These are phyloP conservation scores for Apomyelois bistriatella DNA, from an alignment of 2,888 invertebrate genomes.

Conservation along the genomic window DNA sequence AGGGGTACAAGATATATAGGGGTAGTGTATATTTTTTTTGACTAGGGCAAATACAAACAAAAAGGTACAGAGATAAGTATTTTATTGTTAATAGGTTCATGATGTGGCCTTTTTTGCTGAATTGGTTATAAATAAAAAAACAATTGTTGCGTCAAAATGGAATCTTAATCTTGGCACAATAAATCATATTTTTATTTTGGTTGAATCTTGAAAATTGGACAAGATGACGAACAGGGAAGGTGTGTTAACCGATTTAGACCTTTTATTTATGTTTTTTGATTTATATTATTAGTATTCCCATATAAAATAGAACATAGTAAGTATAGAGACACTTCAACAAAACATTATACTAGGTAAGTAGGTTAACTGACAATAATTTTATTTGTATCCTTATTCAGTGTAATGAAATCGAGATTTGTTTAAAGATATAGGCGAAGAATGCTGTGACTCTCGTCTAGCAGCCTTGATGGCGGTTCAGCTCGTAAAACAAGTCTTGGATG, in stretches of 20 bases:
- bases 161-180: background rate
- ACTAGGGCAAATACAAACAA: no score
- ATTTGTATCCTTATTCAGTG: background rate
- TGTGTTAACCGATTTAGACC: slow-evolving; percentile 28
- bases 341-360: background rate
- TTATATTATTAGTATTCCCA: slow-evolving; percentile 8
- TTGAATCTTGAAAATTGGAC: slow-evolving; percentile 14
- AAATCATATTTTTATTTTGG: background rate
- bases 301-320: background rate
- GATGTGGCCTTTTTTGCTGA: background rate
- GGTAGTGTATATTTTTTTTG: no score
- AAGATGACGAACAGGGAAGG: slow-evolving; percentile 54
- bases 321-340: background rate
- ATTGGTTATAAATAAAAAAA: background rate
- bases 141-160: background rate
- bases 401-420: background rate
- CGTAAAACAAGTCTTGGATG: slow-evolving; percentile 62
- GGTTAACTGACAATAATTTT: background rate
- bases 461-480: slow-evolving; percentile 54
- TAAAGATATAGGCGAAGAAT: slow-evolving; percentile 36
- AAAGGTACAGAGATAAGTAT: no score
- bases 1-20: no score
- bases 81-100: background rate
- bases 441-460: slow-evolving; percentile 39
- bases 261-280: slow-evolving; percentile 22